Evolutionary conservation across 2,797 vertebrate genomes (phyloP), one percentile per base, ranked within the genome.

Genomic region (Aselliscus stoliczkanus): DNA sequence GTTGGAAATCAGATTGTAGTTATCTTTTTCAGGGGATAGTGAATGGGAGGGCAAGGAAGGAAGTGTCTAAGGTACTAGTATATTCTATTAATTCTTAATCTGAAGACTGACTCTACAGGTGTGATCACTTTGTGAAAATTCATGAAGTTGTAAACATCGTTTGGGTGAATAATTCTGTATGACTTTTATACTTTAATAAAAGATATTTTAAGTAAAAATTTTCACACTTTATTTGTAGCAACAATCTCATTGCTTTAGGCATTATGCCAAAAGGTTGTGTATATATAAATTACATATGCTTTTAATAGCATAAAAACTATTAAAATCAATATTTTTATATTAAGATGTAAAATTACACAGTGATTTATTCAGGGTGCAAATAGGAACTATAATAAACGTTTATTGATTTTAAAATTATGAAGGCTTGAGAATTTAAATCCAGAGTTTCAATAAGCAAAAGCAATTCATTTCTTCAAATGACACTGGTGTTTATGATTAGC

Each of bases 251-350:
- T 98, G 81, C 73, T 39, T 97, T 96, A 82, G 93, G 73, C 90
- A 93, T n/a, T 29, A 82, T 96, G 94, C 85, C 95, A 94, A 82
- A 96, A 76, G 95, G 60, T 91, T 90, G 2, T 97, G 70, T 92
- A 90, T 87, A 1, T 88, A 97, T 89, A 97, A 98, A 97, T 98
- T 97, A 97, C 82, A 90, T 87, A 79, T 96, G 5, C 75, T 95
- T 88, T 90, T 95, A 94, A 72, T 92, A 96, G 3, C 89, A 89
- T 92, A 97, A 97, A 98, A 96, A 75, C 73, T 75, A 67, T 97
- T 97, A 94, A 97, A 97, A 98, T 96, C 94, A 95, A 95, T 97
- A 25, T 34, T 97, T 86, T 93, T 97, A 76, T 96, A 96, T 90
- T 52, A 97, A 98, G 77, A 92, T 83, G 65, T 80, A 96, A 85